Percentiles rank a stretch among this genome's conserved stretches.
Conservation (phyloP, 2,113 vertebrate genomes). For the Seriola aureovittata region DNA sequence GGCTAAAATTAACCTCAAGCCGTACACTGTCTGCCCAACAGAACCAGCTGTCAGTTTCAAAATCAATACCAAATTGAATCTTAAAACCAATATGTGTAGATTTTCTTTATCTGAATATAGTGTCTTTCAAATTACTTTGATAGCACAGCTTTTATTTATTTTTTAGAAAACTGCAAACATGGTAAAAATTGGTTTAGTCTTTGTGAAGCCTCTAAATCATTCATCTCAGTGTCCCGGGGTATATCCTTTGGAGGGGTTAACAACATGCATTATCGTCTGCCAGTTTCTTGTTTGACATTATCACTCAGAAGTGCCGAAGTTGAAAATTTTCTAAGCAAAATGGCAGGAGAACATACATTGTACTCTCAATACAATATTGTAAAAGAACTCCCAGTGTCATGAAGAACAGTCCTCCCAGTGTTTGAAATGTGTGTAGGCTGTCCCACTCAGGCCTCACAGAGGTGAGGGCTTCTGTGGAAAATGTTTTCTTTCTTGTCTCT, state of each 20-base stretch:
- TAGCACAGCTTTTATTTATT: no score
- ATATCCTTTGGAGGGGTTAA: neutral
- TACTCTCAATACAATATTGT: neutral
- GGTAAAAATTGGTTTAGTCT: neutral
- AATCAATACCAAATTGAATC: neutral
- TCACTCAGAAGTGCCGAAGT: neutral
- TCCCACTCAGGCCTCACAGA: slow-evolving; percentile 8
- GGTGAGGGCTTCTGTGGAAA: slow-evolving; percentile 31
- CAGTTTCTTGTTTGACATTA: neutral
- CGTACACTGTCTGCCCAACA: neutral
- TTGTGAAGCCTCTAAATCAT: no score
- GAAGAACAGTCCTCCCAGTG: slow-evolving; percentile 12
- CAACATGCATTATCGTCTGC: neutral
- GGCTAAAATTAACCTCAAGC: neutral
- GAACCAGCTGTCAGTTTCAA: neutral
- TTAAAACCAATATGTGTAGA: no score
- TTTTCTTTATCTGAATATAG: neutral
- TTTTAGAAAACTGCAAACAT: no score
- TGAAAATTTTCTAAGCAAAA: neutral
- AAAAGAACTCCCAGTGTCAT: slow-evolving; percentile 6
- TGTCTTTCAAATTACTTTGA: no score
- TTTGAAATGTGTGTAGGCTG: slow-evolving; percentile 23
- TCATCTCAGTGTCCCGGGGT: neutral
- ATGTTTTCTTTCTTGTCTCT: slow-evolving; percentile 5
- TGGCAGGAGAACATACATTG: neutral